phyloP scores from a whole-genome alignment of 2,888 invertebrate genomes.

The Apotomis turbidana region DNA sequence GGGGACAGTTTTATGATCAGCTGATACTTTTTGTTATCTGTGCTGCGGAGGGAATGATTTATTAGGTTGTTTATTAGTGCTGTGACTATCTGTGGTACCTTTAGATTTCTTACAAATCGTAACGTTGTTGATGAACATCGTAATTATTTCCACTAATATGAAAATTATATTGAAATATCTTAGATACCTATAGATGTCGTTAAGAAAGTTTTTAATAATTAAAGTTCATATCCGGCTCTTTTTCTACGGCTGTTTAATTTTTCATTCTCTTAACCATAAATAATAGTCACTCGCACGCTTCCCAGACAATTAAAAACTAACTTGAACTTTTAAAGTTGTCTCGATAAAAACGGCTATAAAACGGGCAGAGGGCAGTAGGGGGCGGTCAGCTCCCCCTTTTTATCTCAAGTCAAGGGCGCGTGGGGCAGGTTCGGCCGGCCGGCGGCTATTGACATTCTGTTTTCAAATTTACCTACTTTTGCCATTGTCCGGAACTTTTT shows the following conservation, averaged over 20 bases:
- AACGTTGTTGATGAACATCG: background rate
- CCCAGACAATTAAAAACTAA: slow-evolving; percentile 37
- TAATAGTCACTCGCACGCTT: slow-evolving; percentile 56
- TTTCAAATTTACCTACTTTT: slow-evolving; percentile 82
- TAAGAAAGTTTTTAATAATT: slow-evolving; percentile 13
- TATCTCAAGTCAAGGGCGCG: slow-evolving; percentile 83
- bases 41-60: slow-evolving; percentile 42
- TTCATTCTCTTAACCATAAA: slow-evolving; percentile 37
- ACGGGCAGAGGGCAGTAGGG: slow-evolving; percentile 68
- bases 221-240: slow-evolving; percentile 13
- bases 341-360: slow-evolving; percentile 72
- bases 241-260: slow-evolving; percentile 32
- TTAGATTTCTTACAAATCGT: slow-evolving; percentile 29
- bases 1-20: slow-evolving; percentile 80
- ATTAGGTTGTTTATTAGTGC: slow-evolving; percentile 31
- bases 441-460: slow-evolving; percentile 83
- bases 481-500: slow-evolving; percentile 82
- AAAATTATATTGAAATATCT: background rate
- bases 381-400: slow-evolving; percentile 80
- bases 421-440: slow-evolving; percentile 82
- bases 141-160: background rate
- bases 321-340: slow-evolving; percentile 57
- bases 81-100: slow-evolving; percentile 22
- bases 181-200: background rate
- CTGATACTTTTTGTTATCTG: slow-evolving; percentile 61